Evolutionary conservation across 2,888 invertebrate genomes (phyloP).

Genomic region (Brenthis daphne): DNA sequence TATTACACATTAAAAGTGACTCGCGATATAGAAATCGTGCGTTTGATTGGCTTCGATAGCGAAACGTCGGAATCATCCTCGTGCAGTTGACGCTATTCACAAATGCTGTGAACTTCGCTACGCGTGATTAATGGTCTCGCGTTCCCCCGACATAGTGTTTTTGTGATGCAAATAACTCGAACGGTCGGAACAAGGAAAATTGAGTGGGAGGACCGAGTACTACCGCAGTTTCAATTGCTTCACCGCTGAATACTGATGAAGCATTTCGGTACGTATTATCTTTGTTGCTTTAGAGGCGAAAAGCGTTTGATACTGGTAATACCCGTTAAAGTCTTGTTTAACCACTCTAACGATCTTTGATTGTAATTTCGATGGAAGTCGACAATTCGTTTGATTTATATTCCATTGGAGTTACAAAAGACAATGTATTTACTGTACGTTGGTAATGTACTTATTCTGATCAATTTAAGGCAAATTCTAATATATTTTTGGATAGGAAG

Average conservation of each 20-base stretch:
- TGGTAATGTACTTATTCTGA: no score
- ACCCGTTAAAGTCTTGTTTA: constrained; percentile 31
- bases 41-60: constrained; percentile 35
- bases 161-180: constrained; percentile 82
- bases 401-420: not conserved
- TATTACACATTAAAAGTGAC: not conserved
- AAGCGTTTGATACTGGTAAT: constrained; percentile 41
- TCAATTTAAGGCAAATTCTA: no score
- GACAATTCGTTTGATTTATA: constrained; percentile 18
- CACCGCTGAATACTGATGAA: constrained; percentile 79
- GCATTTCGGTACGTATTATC: constrained; percentile 71
- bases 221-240: constrained; percentile 80
- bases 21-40: constrained; percentile 24
- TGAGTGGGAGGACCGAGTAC: constrained; percentile 76
- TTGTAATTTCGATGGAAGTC: constrained; percentile 19
- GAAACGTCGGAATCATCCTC: constrained; percentile 73
- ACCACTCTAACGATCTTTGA: constrained; percentile 28
- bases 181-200: constrained; percentile 80
- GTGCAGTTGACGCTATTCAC: constrained; percentile 76
- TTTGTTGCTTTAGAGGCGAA: constrained; percentile 41
- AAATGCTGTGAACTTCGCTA: constrained; percentile 68
- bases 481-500: no score
- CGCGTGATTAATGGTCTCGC: constrained; percentile 79
- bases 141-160: constrained; percentile 80
- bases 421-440: no score